phyloP scores from a whole-genome alignment of 2,888 invertebrate genomes.

The Dolichomitus sp. region DNA sequence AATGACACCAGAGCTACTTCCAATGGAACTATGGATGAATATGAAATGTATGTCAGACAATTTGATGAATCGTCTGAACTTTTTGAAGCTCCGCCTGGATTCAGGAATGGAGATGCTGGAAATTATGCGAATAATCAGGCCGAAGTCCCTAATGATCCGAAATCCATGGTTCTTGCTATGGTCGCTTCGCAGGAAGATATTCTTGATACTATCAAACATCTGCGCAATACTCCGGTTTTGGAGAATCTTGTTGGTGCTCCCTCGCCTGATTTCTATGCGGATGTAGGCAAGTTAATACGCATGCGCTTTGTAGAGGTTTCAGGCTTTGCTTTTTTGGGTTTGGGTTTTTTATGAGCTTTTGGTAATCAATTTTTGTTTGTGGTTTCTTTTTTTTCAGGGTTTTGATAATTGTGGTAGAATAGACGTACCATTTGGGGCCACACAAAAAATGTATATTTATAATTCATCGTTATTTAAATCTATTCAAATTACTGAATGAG shows the following conservation, averaged over 20 bases:
- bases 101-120: constrained; percentile 52
- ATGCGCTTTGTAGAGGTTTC: constrained; percentile 70
- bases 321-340: not conserved
- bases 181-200: constrained; percentile 80
- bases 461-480: too few species aligned
- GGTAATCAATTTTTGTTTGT: not conserved
- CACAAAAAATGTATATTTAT: too few species aligned
- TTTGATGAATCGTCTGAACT: constrained; percentile 65
- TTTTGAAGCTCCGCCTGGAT: constrained; percentile 65
- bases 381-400: too few species aligned
- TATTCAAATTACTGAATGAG: too few species aligned
- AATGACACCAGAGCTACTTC: constrained; percentile 57
- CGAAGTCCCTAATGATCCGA: constrained; percentile 70
- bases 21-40: constrained; percentile 66
- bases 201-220: constrained; percentile 78
- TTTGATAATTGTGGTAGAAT: too few species aligned
- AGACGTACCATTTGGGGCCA: too few species aligned
- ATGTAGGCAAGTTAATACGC: constrained; percentile 82
- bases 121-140: constrained; percentile 59
- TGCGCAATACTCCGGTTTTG: constrained; percentile 80
- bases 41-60: constrained; percentile 73
- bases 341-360: not conserved
- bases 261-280: constrained; percentile 77
- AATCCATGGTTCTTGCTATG: constrained; percentile 77
- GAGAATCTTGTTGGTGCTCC: constrained; percentile 79